Base-by-base conservation (phyloP, 2,113 vertebrate species). In the Chionomys nivalis region DNA sequence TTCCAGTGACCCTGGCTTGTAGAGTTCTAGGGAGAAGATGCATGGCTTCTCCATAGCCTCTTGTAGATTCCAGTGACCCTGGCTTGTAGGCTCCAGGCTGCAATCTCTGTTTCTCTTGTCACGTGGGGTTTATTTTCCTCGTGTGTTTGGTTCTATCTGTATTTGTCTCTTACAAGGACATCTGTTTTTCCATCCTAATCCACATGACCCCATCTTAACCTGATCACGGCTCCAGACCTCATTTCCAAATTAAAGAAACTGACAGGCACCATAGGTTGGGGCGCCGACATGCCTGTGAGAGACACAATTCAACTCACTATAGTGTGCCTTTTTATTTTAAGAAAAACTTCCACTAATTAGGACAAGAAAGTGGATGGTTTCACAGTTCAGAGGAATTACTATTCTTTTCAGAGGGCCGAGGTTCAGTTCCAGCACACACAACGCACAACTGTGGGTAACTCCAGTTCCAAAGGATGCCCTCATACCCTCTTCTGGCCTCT, bases 171-270 rank as follows among this genome's bases (percentile, higher is more conserved):
- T 49, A 14, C 52, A 76, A 68, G 44, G 79, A 78, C 28, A 23
- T 52, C n/a, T 83, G 47, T 23, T 31, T 4, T 63, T n/a, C 13
- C n/a, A 39, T 13, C 1, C 17, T 12, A 55, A 66, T 31, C 39
- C 13, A 17, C 0, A 7, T 42, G 77, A 63, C 31, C 68, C 47
- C 73, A 10, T 89, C 10, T 75, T 39, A 73, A 26, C 49, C 85
- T 36, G 28, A 72, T 86, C 36, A 39, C 9, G 65, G 86, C 24
- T 52, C 3, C 39, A 65, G 49, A 92, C 7, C 65, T 23, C 49
- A 7, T 77, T 95, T 96, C 77, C 86, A 92, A 81, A 63, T 73
- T 73, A 70, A 65, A 42, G 39, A 36, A 23, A 16, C 39, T 87
- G 11, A 1, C 26, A 61, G 33, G 42, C 11, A 16, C 39, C 10